A percentile compares a stretch with the other conserved stretches of the same genome.
These are phyloP conservation scores for Dasypogon diadema DNA, from an alignment of 2,888 invertebrate genomes.

Conservation along the genomic window DNA sequence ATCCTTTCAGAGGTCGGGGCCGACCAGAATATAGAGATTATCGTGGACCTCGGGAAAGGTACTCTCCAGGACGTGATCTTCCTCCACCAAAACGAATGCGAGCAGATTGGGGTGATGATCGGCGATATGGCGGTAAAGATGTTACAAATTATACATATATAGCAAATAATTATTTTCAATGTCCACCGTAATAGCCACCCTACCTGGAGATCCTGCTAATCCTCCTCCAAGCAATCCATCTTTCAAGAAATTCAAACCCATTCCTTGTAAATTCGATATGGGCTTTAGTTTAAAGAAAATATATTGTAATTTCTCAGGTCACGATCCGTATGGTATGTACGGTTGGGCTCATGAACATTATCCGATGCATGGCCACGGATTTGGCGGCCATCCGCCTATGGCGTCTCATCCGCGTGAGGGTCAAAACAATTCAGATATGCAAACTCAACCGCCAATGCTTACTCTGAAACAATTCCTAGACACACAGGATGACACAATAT, in stretches of 20 bases:
- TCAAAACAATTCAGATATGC: conserved; percentile 63
- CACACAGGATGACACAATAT: conserved; percentile 97
- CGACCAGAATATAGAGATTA: conserved; percentile 83
- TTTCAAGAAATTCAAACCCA: conserved; percentile 11
- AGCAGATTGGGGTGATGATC: conserved; percentile 76
- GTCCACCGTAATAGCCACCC: background rate
- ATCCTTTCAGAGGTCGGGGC: conserved; percentile 75
- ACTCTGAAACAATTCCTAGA: conserved; percentile 96
- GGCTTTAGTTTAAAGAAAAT: background rate
- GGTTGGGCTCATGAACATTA: conserved; percentile 67
- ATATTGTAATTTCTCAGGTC: conserved; percentile 61
- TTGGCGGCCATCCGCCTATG: conserved; percentile 58
- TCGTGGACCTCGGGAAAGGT: conserved; percentile 78
- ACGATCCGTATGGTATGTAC: conserved; percentile 67
- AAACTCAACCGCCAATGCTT: conserved; percentile 95
- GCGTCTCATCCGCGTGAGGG: conserved; percentile 61
- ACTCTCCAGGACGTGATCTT: conserved; percentile 82
- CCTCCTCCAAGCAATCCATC: background rate
- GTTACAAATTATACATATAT: background rate
- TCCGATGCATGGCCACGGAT: conserved; percentile 64
- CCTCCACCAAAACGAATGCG: conserved; percentile 84
- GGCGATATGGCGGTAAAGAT: conserved; percentile 69
- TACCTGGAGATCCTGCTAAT: background rate
- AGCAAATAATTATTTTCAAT: background rate
- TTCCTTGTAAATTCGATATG: conserved; percentile 1